Conservation (phyloP, 2,797 vertebrate genomes). For the Sebastes alutus region DNA sequence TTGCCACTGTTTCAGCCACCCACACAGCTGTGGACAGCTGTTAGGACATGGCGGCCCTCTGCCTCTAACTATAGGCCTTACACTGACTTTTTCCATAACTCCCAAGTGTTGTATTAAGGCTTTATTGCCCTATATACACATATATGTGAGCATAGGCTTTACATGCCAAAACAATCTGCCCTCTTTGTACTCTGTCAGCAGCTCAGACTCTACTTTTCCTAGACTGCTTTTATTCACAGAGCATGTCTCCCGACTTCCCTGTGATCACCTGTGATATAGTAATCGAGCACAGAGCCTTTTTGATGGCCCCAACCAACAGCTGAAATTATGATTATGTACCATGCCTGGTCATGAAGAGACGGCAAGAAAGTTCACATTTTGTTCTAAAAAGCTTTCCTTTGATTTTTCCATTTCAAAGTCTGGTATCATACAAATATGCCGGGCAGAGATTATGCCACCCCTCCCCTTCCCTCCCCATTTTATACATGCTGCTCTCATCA, state of each 20-base stretch:
- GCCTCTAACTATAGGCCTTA: slow-evolving; percentile 43
- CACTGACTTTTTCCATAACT: slow-evolving; percentile 62
- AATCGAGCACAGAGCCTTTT: slow-evolving; percentile 60
- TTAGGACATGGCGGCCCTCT: slow-evolving; percentile 55
- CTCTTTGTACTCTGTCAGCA: slow-evolving; percentile 77
- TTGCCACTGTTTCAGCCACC: slow-evolving; percentile 63
- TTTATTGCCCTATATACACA: slow-evolving; percentile 78
- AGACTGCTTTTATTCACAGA: slow-evolving; percentile 59
- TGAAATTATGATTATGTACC: slow-evolving; percentile 75
- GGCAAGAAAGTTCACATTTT: slow-evolving; percentile 73
- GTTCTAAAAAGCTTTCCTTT: slow-evolving; percentile 79
- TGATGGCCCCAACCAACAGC: slow-evolving; percentile 70
- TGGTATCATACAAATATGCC: slow-evolving; percentile 81
- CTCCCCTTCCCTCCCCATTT: slow-evolving; percentile 43
- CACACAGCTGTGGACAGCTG: slow-evolving; percentile 67
- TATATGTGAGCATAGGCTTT: slow-evolving; percentile 69
- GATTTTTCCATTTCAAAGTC: slow-evolving; percentile 83
- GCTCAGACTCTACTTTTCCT: slow-evolving; percentile 63
- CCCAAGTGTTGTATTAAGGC: slow-evolving; percentile 71
- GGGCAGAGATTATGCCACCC: slow-evolving; percentile 77
- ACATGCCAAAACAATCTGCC: slow-evolving; percentile 79
- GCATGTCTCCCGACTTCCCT: slow-evolving; percentile 58
- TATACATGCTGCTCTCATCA: slow-evolving; percentile 87
- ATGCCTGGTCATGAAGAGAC: slow-evolving; percentile 66
- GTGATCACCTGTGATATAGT: slow-evolving; percentile 74